Evolutionary conservation across 2,888 invertebrate species (phyloP).

Genomic region (Stratiomys singularior): DNA sequence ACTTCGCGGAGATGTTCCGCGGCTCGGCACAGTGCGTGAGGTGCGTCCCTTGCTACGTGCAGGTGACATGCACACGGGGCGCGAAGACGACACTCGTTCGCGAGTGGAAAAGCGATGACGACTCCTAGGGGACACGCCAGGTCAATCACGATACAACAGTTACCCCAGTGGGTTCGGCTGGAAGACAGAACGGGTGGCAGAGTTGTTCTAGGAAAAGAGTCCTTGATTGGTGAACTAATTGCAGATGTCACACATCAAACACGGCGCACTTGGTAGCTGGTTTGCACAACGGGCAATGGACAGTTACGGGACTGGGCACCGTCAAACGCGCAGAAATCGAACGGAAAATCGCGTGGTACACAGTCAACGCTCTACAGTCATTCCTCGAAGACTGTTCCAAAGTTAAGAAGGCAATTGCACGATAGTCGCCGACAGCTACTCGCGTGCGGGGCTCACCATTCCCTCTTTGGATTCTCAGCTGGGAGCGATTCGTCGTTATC

Average conservation of each 20-base stretch:
- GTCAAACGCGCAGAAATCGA: neutral
- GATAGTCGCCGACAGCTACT: neutral
- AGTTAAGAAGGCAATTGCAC: slow-evolving; percentile 15
- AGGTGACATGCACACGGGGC: neutral
- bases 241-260: slow-evolving; percentile 13
- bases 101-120: neutral
- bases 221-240: slow-evolving; percentile 19
- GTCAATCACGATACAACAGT: neutral
- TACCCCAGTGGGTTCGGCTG: slow-evolving; percentile 8
- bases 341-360: neutral
- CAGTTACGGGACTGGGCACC: neutral
- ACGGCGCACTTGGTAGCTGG: neutral
- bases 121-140: neutral
- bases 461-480: slow-evolving; percentile 16
- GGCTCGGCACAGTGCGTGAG: neutral
- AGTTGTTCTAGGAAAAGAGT: slow-evolving; percentile 9
- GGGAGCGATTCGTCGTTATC: slow-evolving; percentile 19
- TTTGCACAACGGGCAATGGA: neutral
- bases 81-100: neutral
- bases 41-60: neutral
- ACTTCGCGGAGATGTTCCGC: no score
- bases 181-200: slow-evolving; percentile 6
- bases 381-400: slow-evolving; percentile 35
- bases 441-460: neutral
- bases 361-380: slow-evolving; percentile 37